These are phyloP conservation scores for Rhabditophanes sp. DNA, from an alignment of 2,888 invertebrate genomes.

Conservation along the genomic window DNA sequence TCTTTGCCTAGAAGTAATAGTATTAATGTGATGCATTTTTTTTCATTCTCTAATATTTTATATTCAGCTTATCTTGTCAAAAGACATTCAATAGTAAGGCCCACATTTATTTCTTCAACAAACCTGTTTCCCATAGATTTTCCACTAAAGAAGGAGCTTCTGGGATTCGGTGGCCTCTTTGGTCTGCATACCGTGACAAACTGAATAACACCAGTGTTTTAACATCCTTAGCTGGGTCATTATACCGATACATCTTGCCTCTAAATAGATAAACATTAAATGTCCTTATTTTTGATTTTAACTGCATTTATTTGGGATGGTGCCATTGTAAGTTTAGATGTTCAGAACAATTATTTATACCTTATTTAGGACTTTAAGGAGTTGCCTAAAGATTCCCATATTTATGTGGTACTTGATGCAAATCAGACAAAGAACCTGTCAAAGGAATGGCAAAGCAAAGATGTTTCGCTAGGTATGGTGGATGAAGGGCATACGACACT, in stretches of 20 bases:
- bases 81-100: background rate
- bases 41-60: background rate
- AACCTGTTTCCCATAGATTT: slow-evolving; percentile 35
- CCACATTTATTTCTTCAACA: slow-evolving; percentile 21
- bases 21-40: background rate
- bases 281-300: background rate
- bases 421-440: no score
- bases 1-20: no score
- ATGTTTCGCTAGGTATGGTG: no score
- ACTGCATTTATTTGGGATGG: no score
- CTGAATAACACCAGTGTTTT: slow-evolving; percentile 39
- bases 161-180: slow-evolving; percentile 37
- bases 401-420: no score
- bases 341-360: no score
- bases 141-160: slow-evolving; percentile 43
- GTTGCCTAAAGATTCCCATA: no score
- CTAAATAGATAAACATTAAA: slow-evolving; percentile 12
- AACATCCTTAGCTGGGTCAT: slow-evolving; percentile 41
- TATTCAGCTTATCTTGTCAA: background rate
- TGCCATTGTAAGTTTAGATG: no score
- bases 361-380: no score
- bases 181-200: slow-evolving; percentile 40
- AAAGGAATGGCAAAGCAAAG: no score
- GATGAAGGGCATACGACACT: no score
- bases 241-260: slow-evolving; percentile 43